Percentiles rank a stretch among this genome's conserved stretches.
phyloP scores from a whole-genome alignment of 92 coral and sea anemone genomes.

The Bergia puertoricense region DNA sequence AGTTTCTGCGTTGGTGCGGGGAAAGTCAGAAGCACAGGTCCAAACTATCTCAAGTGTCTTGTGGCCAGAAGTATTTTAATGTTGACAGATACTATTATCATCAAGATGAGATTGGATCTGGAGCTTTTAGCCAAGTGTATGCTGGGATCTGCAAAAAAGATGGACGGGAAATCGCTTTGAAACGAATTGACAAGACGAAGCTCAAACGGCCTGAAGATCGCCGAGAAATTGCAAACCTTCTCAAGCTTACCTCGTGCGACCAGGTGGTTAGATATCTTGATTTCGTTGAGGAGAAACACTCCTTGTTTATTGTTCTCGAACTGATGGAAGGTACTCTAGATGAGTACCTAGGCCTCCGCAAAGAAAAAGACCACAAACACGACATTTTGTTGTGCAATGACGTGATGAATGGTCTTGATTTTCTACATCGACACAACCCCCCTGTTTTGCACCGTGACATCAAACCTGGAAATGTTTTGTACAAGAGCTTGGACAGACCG shows the following conservation, averaged over 20 bases:
- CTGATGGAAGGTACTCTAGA: conserved; percentile 29
- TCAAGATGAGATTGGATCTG: not conserved
- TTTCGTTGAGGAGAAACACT: not conserved
- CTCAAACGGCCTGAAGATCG: conserved; percentile 16
- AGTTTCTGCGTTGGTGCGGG: not conserved
- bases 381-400: conserved; percentile 1
- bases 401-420: conserved; percentile 27
- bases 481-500: not conserved
- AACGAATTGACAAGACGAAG: conserved; percentile 21
- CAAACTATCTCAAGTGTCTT: not conserved
- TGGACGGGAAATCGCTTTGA: conserved; percentile 22
- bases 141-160: conserved; percentile 31
- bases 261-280: conserved; percentile 15
- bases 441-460: conserved; percentile 27
- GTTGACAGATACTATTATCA: conserved; percentile 7
- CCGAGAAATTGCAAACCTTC: conserved; percentile 15
- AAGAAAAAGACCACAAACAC: not conserved
- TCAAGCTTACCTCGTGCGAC: conserved; percentile 13
- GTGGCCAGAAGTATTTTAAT: not conserved
- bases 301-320: conserved; percentile 8
- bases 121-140: conserved; percentile 36
- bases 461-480: conserved; percentile 36
- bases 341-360: not conserved
- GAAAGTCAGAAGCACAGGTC: conserved; percentile 7
- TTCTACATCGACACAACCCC: conserved; percentile 17